Percentiles rank a stretch among this genome's conserved stretches.
These are phyloP conservation scores for Orussus abietinus DNA, from an alignment of 1,140 invertebrate species.

Conservation along the genomic window DNA sequence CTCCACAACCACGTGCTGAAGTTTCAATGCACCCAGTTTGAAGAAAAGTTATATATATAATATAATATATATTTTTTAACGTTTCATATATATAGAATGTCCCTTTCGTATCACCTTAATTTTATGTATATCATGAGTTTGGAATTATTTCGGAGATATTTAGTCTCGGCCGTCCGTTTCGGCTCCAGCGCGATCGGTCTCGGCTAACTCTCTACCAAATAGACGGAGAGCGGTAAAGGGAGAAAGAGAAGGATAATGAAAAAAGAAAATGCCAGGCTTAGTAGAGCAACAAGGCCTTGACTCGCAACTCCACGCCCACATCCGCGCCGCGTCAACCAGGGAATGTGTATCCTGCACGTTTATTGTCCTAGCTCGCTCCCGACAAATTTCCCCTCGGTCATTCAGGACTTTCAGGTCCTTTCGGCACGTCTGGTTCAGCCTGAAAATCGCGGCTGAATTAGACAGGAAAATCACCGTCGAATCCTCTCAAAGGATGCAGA, in stretches of 20 bases:
- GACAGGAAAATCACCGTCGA: background rate
- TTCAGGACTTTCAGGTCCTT: background rate
- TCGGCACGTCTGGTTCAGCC: too few relatives aligned
- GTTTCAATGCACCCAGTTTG: too few relatives aligned
- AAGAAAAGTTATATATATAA: too few relatives aligned
- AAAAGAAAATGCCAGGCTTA: constrained; percentile 29
- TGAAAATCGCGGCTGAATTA: too few relatives aligned
- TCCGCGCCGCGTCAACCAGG: constrained; percentile 22
- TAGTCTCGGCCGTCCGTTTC: too few relatives aligned
- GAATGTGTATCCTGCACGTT: constrained; percentile 36
- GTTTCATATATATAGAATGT: too few relatives aligned
- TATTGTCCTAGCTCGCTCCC: background rate
- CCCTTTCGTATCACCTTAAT: background rate
- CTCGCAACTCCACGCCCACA: constrained; percentile 28
- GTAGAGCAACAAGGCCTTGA: constrained; percentile 35
- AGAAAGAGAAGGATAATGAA: constrained; percentile 13
- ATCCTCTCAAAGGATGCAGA: background rate
- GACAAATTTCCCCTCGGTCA: constrained; percentile 7
- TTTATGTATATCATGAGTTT: background rate
- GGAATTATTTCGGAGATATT: background rate
- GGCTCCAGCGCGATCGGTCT: too few relatives aligned
- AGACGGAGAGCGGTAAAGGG: background rate
- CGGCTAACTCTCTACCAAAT: background rate
- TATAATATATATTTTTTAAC: too few relatives aligned
- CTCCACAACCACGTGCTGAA: too few relatives aligned